These are phyloP conservation scores for Nesoenas mayeri DNA, from an alignment of 2,113 vertebrate species.

Conservation along the genomic window DNA sequence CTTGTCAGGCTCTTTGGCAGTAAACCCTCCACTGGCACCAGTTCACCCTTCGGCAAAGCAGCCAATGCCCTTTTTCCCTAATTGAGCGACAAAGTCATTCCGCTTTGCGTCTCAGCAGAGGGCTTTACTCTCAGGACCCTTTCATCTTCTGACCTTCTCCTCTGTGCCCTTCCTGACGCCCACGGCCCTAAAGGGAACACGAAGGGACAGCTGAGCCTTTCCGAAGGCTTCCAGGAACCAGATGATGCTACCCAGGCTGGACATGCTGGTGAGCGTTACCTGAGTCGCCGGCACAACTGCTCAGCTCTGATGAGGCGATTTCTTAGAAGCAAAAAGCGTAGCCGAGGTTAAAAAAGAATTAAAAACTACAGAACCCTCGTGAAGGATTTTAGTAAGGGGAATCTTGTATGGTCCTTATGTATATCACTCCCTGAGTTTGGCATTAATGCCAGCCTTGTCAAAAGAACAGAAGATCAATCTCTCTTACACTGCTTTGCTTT, in stretches of 20 bases:
- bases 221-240: background rate
- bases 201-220: background rate
- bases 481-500: background rate
- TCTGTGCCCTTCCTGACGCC: constrained; percentile 22
- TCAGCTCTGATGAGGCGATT: background rate
- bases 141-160: constrained; percentile 52
- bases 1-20: background rate
- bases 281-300: background rate
- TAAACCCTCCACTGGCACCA: background rate
- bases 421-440: background rate
- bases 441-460: background rate
- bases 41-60: background rate
- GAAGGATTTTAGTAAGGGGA: background rate
- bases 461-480: background rate
- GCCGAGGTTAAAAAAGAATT: background rate
- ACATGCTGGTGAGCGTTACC: background rate
- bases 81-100: constrained; percentile 49
- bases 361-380: background rate
- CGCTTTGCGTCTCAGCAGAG: background rate
- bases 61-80: background rate
- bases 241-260: background rate
- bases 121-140: background rate
- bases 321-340: background rate
- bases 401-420: background rate
- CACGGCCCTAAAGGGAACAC: background rate